Conservation (phyloP, 2,888 invertebrate genomes). For the Cordilura impudica region DNA sequence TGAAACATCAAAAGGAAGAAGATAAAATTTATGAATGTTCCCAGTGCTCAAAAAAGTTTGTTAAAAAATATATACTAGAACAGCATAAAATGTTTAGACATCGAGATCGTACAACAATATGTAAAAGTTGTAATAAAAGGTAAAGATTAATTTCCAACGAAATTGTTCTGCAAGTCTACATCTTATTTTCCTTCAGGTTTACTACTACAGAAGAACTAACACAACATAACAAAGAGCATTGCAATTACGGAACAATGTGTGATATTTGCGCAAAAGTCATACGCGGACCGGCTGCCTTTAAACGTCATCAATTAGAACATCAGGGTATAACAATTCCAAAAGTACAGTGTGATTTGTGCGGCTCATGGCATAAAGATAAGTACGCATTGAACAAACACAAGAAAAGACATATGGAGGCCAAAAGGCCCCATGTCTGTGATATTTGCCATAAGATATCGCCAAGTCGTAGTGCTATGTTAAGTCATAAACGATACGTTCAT, state of each 20-base stretch:
- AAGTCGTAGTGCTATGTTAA: slow-evolving; percentile 74
- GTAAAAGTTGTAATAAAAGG: slow-evolving; percentile 74
- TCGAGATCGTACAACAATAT: slow-evolving; percentile 72
- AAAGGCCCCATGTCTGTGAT: slow-evolving; percentile 71
- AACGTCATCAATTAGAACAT: slow-evolving; percentile 74
- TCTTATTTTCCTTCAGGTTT: slow-evolving; percentile 70
- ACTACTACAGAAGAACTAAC: slow-evolving; percentile 37
- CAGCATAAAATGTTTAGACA: slow-evolving; percentile 71
- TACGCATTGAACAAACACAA: slow-evolving; percentile 76
- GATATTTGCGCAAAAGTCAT: slow-evolving; percentile 76
- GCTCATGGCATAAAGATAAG: slow-evolving; percentile 65
- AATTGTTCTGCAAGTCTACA: slow-evolving; percentile 30
- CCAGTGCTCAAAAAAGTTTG: slow-evolving; percentile 74
- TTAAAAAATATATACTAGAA: slow-evolving; percentile 74
- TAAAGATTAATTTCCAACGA: slow-evolving; percentile 58
- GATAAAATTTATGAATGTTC: slow-evolving; percentile 73
- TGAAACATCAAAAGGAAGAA: slow-evolving; percentile 75
- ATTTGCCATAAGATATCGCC: slow-evolving; percentile 75
- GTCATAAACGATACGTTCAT: slow-evolving; percentile 76
- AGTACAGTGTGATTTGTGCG: slow-evolving; percentile 74
- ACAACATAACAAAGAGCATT: slow-evolving; percentile 65
- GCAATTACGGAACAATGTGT: slow-evolving; percentile 74
- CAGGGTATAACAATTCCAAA: slow-evolving; percentile 69
- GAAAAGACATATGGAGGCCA: slow-evolving; percentile 72
- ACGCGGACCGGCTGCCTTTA: slow-evolving; percentile 72